Evolutionary conservation across 2,113 vertebrate genomes (phyloP).

Genomic region (Onychorhynchus coronatus): DNA sequence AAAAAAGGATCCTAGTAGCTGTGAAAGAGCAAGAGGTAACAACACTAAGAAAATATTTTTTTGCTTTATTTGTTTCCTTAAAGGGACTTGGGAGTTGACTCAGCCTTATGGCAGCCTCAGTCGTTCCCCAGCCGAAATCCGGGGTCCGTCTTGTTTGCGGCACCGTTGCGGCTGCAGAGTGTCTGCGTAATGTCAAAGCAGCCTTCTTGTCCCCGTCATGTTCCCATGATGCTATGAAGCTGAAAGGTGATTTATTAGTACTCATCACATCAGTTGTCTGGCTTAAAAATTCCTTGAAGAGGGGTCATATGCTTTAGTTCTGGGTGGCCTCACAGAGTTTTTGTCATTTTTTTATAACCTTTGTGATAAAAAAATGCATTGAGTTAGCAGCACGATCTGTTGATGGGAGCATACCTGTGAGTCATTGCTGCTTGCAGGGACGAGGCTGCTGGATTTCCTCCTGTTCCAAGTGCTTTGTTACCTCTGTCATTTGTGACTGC

Average conservation of each 20-base stretch:
- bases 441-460: not conserved
- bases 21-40: not conserved
- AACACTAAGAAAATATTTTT: not conserved
- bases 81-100: not conserved
- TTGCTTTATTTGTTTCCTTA: not conserved
- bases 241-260: not conserved
- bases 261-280: not conserved
- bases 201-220: not conserved
- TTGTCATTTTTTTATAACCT: not conserved
- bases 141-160: accelerated
- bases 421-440: not conserved
- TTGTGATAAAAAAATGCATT: not conserved
- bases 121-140: accelerated
- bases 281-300: not conserved
- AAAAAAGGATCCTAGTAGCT: not conserved
- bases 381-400: not conserved
- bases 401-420: not conserved
- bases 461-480: not conserved
- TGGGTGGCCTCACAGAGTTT: not conserved
- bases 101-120: not conserved
- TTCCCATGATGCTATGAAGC: not conserved
- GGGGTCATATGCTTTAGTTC: not conserved
- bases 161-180: not conserved
- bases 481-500: not conserved
- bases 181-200: not conserved